These are phyloP conservation scores for Drosophila macrospina DNA, from an alignment of 2,888 invertebrate genomes.

Conservation along the genomic window DNA sequence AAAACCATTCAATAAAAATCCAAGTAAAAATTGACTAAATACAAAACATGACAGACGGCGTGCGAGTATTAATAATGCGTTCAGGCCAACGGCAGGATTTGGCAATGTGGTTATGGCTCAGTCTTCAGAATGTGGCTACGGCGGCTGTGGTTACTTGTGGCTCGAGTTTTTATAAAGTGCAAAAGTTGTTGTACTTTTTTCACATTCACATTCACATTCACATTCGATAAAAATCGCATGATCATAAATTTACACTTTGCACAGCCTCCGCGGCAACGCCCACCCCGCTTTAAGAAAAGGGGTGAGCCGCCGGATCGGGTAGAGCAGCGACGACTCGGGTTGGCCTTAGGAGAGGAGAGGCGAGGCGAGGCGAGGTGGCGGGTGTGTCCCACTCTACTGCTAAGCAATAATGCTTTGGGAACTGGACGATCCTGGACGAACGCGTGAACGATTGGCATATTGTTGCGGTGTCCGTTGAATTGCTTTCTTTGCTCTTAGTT, in stretches of 20 bases:
- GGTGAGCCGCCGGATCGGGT: constrained; percentile 39
- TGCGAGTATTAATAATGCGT: constrained; percentile 82
- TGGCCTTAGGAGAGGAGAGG: background rate
- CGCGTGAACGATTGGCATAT: constrained; percentile 82
- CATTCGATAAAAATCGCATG: constrained; percentile 84
- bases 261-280: constrained; percentile 84
- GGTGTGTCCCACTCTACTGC: constrained; percentile 26
- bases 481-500: constrained; percentile 27
- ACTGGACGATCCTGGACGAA: constrained; percentile 74
- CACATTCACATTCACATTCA: constrained; percentile 71
- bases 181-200: constrained; percentile 79
- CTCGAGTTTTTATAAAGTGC: constrained; percentile 78
- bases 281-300: constrained; percentile 51
- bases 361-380: constrained; percentile 16
- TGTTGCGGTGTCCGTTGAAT: constrained; percentile 58
- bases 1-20: constrained; percentile 67
- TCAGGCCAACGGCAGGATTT: constrained; percentile 49
- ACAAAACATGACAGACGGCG: constrained; percentile 80
- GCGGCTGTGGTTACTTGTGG: constrained; percentile 16
- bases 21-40: constrained; percentile 75
- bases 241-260: constrained; percentile 86
- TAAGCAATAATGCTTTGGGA: constrained; percentile 63
- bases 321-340: constrained; percentile 6
- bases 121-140: constrained; percentile 19
- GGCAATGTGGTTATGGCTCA: background rate